phyloP scores from a whole-genome alignment of 2,888 invertebrate genomes.

The Euplexia lucipara region DNA sequence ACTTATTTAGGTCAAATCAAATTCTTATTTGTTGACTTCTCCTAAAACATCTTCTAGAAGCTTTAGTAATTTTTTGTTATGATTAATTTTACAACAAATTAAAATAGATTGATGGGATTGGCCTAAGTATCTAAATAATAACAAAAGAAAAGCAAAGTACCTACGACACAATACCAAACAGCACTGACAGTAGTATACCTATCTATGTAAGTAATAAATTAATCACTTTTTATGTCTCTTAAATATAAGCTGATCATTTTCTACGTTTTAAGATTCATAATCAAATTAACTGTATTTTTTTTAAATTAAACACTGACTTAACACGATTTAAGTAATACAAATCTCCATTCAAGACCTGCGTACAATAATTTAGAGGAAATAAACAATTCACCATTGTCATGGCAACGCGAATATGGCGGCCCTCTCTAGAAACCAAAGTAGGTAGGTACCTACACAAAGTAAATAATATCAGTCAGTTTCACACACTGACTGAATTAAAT shows the following conservation, averaged over 20 bases:
- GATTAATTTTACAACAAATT: neutral
- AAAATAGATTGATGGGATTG: neutral
- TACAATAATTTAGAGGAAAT: conserved; percentile 14
- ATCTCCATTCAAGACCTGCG: too few relatives aligned
- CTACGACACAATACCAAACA: neutral
- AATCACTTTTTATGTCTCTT: neutral
- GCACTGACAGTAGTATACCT: neutral
- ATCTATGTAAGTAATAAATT: neutral
- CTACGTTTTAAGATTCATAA: neutral
- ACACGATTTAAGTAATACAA: neutral
- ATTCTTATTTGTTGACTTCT: neutral
- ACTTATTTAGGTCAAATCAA: conserved; percentile 30
- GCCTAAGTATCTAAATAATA: neutral
- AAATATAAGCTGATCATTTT: neutral
- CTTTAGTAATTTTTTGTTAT: neutral
- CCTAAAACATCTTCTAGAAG: neutral
- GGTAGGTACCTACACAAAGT: too few relatives aligned
- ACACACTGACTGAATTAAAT: too few relatives aligned
- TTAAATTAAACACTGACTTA: conserved; percentile 3
- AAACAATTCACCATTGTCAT: conserved; percentile 47
- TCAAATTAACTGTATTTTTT: neutral
- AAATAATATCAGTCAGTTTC: too few relatives aligned
- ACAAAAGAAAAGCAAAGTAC: conserved; percentile 15
- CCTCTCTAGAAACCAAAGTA: neutral
- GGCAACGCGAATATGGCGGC: conserved; percentile 40